These are phyloP conservation scores for Diarsia brunnea DNA, from an alignment of 2,888 invertebrate genomes.

Conservation along the genomic window DNA sequence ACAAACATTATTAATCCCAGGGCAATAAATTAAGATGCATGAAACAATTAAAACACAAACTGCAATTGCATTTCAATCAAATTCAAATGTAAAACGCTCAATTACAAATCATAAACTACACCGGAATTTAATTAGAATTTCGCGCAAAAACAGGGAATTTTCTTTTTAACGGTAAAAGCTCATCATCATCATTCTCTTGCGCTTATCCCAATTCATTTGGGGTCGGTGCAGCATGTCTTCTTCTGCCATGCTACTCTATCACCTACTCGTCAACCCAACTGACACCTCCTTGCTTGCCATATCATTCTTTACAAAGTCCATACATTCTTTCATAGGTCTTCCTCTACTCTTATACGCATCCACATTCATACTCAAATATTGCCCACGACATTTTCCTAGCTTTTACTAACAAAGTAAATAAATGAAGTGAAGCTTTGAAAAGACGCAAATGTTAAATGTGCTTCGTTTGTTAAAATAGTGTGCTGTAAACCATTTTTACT, in stretches of 20 bases:
- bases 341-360: too few species aligned
- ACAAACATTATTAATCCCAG: too few species aligned
- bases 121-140: neutral
- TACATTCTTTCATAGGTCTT: too few species aligned
- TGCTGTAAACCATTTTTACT: conserved; percentile 7
- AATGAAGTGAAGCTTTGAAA: conserved; percentile 11
- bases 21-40: neutral
- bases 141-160: neutral
- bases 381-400: too few species aligned
- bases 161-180: conserved; percentile 30
- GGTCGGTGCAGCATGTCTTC: too few species aligned
- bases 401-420: conserved; percentile 22
- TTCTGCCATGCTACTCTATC: too few species aligned
- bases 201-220: too few species aligned
- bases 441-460: conserved; percentile 15
- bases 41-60: neutral
- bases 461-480: conserved; percentile 18
- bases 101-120: neutral
- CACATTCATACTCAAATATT: too few species aligned
- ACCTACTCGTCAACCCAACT: too few species aligned
- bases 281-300: too few species aligned
- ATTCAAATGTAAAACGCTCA: neutral
- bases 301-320: too few species aligned
- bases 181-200: too few species aligned
- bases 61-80: neutral